Base-by-base conservation (phyloP, 1,140 invertebrate species). In the Drosophila arawakana region DNA sequence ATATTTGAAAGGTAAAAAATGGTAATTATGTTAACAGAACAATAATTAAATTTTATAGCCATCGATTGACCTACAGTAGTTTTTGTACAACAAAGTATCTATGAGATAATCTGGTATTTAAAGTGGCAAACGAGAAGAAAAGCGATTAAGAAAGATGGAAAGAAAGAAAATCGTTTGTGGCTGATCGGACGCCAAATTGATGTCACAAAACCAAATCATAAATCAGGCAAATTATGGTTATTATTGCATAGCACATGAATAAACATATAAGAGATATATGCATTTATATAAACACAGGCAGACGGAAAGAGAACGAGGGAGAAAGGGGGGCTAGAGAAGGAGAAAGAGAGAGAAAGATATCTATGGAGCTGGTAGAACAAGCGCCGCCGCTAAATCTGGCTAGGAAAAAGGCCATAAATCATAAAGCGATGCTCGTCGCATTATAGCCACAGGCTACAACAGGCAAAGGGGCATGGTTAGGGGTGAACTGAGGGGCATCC, bases 201-300 rank as follows among this genome's bases (percentile, higher is more conserved):
- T 86, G 83, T 86, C 83, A 83, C 83, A 86, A 83, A 80, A 80
- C 66, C 83, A 61, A 80, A 83, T 80, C 83, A 86, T 86, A 88
- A 86, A 86, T 86, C 83, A 86, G 63, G 83, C 70, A 86, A 88
- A 86, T 89, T 86, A 88, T 88, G 78, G 81, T 88, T 86, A 82
- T 86, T 86, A 81, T 89, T 80, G 76, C 79, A 69, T 73, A 72
- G 59, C 63, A 81, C 59, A 80, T 70, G 52, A 57, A 67, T 63
- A 46, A 65, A 80, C 60, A 80, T 79, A 57, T 63, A 60, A 61
- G 57, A 44, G 55, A 60, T 44, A 52, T 59, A 62, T 52, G 69
- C 39, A 63, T 44, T 75, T 70, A 70, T 50, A 34, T 34, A 46
- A 39, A 37, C 59, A 63, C 43, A 71, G 67, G 65, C 46, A 55